phyloP scores from a whole-genome alignment of 1,140 invertebrate species.

The Copidosoma floridanum region DNA sequence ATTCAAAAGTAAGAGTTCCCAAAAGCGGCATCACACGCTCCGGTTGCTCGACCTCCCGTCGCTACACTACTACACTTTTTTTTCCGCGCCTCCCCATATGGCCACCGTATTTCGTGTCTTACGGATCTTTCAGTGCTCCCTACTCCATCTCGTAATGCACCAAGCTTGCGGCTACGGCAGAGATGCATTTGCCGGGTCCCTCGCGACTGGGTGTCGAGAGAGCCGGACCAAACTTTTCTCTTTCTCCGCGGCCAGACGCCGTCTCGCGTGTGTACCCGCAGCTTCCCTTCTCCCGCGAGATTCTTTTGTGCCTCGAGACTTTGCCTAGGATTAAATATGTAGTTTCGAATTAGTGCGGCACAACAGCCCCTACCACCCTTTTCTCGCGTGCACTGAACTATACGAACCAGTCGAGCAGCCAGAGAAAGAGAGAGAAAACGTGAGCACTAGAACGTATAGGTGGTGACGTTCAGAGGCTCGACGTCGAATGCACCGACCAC shows the following conservation, averaged over 20 bases:
- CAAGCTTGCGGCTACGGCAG: not conserved
- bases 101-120: no score
- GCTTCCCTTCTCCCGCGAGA: not conserved
- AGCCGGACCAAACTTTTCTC: slow-evolving; percentile 6
- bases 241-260: slow-evolving; percentile 1
- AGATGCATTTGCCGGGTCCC: slow-evolving; percentile 16
- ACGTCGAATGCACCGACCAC: no score
- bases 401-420: no score
- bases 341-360: slow-evolving; percentile 50
- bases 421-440: not conserved
- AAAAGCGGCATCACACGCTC: not conserved
- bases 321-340: slow-evolving; percentile 54
- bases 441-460: no score
- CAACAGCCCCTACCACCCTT: slow-evolving; percentile 32
- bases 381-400: not conserved
- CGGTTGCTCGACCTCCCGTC: no score
- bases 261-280: not conserved
- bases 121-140: not conserved
- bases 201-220: not conserved
- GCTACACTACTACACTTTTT: no score
- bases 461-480: no score
- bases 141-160: slow-evolving; percentile 7
- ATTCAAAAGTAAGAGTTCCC: not conserved
- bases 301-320: slow-evolving; percentile 46
- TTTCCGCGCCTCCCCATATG: not conserved